These are phyloP conservation scores for Mixornis gularis DNA, from an alignment of 2,113 vertebrate genomes.

Conservation along the genomic window DNA sequence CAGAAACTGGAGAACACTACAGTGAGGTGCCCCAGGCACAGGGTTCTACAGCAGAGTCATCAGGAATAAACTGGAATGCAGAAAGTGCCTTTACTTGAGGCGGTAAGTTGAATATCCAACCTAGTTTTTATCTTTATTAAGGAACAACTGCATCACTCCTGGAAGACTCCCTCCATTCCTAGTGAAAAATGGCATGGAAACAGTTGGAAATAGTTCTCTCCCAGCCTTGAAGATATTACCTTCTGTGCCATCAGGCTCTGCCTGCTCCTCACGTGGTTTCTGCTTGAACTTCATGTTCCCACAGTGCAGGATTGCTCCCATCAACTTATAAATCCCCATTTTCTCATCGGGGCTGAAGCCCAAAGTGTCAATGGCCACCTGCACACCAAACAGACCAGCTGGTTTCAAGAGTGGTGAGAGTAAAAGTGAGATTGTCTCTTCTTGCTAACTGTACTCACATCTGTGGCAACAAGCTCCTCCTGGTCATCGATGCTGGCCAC, in stretches of 20 bases:
- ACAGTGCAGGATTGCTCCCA: slow-evolving; percentile 68
- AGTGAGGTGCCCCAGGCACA: neutral
- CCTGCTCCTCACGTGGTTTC: slow-evolving; percentile 74
- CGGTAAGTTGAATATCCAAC: neutral
- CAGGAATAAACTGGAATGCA: neutral
- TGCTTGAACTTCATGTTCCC: slow-evolving; percentile 80
- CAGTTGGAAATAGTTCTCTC: neutral
- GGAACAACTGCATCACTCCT: neutral
- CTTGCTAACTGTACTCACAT: slow-evolving; percentile 50
- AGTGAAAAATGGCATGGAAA: neutral
- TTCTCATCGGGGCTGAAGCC: slow-evolving; percentile 70
- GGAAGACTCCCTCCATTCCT: neutral
- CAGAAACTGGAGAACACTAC: neutral
- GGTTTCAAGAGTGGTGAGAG: neutral
- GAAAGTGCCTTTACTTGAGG: neutral
- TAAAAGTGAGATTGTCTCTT: neutral
- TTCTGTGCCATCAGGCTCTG: slow-evolving; percentile 70
- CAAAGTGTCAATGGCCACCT: slow-evolving; percentile 74
- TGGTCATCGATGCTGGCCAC: slow-evolving; percentile 74
- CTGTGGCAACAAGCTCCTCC: slow-evolving; percentile 74
- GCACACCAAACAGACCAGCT: neutral
- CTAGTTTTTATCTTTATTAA: neutral
- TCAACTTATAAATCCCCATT: slow-evolving; percentile 74
- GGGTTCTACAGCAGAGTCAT: neutral
- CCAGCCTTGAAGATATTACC: slow-evolving; percentile 29